Base-by-base conservation (phyloP, 92 coral and sea anemone species). In the Muricea muricata region DNA sequence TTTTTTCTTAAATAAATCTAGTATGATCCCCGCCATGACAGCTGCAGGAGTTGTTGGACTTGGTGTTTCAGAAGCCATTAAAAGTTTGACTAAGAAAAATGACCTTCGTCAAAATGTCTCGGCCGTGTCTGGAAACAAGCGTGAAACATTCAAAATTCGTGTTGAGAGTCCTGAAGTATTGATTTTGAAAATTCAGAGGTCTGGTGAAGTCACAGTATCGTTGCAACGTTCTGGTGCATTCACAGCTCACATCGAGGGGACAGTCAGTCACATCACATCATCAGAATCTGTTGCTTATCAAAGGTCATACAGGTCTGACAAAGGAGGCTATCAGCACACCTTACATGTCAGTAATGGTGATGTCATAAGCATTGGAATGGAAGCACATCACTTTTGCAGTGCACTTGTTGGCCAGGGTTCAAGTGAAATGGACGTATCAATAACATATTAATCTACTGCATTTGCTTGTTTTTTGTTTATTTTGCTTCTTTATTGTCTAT, bases 201-300 rank as follows among this genome's bases (percentile, higher is more conserved):
- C 82, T n/a, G 83, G 83, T 28, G 4, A n/a, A 0, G 24, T 66
- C 54, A 54, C 37, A 0, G 37, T 84, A 28, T 47, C 73, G 13
- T 47, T 84, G 23, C 46, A 34, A 0, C 57, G 87, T 50, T 13
- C 87, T 4, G 87, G 73, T 18, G 26, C 30, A 31, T 56, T 48
- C 41, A 84, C 87, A 17, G 87, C 87, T 69, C 87, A 84, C 67
- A 74, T 84, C 67, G 87, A 84, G 23, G 87, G 87, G 28, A 37
- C 54, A 24, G 79, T 84, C 73, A 54, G 79, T 35, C 87, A 84
- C 11, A 14, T 84, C 1, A n/a, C 60, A 21, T 39, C 74, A 15
- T 37, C 48, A 2, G 72, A 46, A 2, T 82, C 29, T 8, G 63
- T 72, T 20, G 17, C 40, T 13, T 84, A 84, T 74, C 79, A 77